Evolutionary conservation across 2,888 invertebrate genomes (phyloP).

Genomic region (Cerastoderma edule): DNA sequence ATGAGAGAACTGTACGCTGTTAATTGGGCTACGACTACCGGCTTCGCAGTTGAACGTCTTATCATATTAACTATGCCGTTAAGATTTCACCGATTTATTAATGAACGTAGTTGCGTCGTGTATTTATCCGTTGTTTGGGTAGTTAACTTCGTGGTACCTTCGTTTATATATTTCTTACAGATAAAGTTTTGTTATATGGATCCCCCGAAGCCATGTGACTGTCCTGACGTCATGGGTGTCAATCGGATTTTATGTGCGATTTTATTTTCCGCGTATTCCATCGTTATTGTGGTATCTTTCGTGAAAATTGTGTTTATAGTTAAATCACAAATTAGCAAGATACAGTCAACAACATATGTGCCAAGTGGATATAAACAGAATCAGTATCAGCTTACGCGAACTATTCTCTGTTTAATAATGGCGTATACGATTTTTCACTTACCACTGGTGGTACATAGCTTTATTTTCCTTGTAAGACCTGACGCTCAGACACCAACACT

Average conservation of each 20-base stretch:
- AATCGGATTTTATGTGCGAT: not conserved
- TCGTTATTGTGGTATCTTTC: not conserved
- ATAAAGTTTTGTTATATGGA: not conserved
- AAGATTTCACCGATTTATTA: not conserved
- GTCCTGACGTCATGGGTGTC: not conserved
- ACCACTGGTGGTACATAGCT: not conserved
- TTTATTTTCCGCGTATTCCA: not conserved
- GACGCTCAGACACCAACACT: not conserved
- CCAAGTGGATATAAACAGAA: not conserved
- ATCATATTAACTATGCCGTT: not conserved
- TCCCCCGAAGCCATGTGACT: not conserved
- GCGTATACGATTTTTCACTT: constrained; percentile 7
- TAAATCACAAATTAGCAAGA: not conserved
- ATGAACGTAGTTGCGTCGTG: not conserved
- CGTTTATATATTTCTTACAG: not conserved
- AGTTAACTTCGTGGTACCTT: not conserved
- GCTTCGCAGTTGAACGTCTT: not conserved
- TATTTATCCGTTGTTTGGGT: not conserved
- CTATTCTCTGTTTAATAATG: not conserved
- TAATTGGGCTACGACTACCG: constrained; percentile 1
- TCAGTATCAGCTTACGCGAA: not conserved
- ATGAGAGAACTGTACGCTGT: not conserved
- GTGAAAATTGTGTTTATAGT: not conserved
- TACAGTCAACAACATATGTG: not conserved
- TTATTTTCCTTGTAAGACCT: not conserved